Evolutionary conservation across 1,140 invertebrate species (phyloP).

Genomic region (Dendroctonus valens): DNA sequence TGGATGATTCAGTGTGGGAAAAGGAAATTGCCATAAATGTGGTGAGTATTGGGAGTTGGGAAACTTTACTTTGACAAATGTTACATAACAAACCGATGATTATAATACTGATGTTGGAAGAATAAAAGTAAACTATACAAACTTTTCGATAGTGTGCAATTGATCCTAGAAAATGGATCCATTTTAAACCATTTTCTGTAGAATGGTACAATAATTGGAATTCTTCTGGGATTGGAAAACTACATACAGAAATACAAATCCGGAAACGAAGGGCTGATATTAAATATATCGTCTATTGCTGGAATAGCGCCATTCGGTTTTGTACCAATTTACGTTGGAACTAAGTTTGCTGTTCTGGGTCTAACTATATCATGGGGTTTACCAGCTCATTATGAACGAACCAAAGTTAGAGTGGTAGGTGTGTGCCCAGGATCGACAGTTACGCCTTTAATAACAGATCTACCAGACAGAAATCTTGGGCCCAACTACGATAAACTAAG

Average conservation of each 20-base stretch:
- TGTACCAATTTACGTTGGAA: slow-evolving; percentile 39
- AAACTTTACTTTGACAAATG: no score
- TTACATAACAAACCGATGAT: no score
- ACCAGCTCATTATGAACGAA: slow-evolving; percentile 34
- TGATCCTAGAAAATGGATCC: no score
- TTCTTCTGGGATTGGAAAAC: slow-evolving; percentile 38
- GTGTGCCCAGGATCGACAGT: slow-evolving; percentile 44
- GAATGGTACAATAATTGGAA: slow-evolving; percentile 36
- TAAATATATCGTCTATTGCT: slow-evolving; percentile 40
- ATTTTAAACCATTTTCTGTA: no score
- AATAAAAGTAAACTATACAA: not conserved
- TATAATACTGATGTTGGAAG: no score
- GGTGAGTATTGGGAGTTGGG: no score
- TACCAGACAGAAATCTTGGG: no score
- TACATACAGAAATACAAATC: slow-evolving; percentile 40
- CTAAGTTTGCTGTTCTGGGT: slow-evolving; percentile 40
- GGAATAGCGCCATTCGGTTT: slow-evolving; percentile 24
- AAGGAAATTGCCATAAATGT: slow-evolving; percentile 47
- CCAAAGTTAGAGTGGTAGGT: slow-evolving; percentile 43
- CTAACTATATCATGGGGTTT: slow-evolving; percentile 36
- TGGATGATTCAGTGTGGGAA: slow-evolving; percentile 45
- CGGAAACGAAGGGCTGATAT: slow-evolving; percentile 38
- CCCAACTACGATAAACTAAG: no score
- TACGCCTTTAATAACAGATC: no score
- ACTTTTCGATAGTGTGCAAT: no score